Evolutionary conservation across 2,113 vertebrate genomes (phyloP).

Genomic region (Centropus unirufus): DNA sequence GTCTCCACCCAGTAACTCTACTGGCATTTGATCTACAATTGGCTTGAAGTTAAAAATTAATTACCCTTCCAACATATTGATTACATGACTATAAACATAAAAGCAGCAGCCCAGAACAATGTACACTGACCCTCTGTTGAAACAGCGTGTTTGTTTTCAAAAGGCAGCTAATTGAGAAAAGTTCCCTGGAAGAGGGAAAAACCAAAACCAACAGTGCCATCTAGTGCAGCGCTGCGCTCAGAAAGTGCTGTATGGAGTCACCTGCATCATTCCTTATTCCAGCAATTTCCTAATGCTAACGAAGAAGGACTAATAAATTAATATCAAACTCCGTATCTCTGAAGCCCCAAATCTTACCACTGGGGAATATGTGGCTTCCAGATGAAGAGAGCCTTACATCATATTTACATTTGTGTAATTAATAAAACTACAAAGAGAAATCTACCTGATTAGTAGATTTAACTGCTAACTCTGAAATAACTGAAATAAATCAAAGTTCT

Average conservation of each 20-base stretch:
- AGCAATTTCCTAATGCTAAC: background rate
- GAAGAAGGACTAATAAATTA: background rate
- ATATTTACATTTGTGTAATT: background rate
- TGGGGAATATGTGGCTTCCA: background rate
- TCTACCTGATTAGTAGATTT: background rate
- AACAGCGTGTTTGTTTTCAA: constrained; percentile 78
- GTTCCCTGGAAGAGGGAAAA: background rate
- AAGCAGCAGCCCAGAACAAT: constrained; percentile 77
- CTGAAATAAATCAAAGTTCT: background rate
- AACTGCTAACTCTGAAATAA: background rate
- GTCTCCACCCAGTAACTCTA: constrained; percentile 74
- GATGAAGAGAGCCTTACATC: background rate
- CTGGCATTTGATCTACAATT: constrained; percentile 79
- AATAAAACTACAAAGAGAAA: background rate
- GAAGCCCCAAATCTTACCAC: background rate
- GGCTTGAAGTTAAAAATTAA: constrained; percentile 84
- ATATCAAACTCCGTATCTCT: background rate
- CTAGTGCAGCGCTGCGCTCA: constrained; percentile 33
- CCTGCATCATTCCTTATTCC: rapidly evolving
- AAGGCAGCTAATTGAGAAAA: constrained; percentile 70
- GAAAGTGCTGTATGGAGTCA: rapidly evolving
- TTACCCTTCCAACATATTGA: constrained; percentile 84
- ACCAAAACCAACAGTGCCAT: constrained; percentile 76
- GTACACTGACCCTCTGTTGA: constrained; percentile 77
- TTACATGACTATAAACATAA: constrained; percentile 83